Evolutionary conservation across 2,888 invertebrate species (phyloP), one percentile per base, ranked within the genome.

Genomic region (Rapana venosa): DNA sequence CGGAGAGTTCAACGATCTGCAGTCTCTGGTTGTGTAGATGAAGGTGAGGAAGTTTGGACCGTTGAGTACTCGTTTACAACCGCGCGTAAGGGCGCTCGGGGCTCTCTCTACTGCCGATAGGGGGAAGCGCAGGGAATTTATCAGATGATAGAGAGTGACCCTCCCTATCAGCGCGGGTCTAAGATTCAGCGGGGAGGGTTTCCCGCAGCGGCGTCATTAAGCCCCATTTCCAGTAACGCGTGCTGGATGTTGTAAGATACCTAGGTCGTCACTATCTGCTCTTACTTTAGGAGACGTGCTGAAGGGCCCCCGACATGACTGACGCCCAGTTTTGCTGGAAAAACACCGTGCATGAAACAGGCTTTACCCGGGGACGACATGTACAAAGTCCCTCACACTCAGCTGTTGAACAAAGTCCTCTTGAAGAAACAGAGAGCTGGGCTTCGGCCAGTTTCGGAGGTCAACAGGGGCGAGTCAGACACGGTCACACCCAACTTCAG

Each of bases 361-460:
- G 36, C 74, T 86, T n/a, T 92, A 92, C 79, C 77, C n/a, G n/a
- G 92, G 26, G 91, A 90, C 88, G 91, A 94, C 90, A 22, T 94
- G 32, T 93, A 93, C 90, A 91, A 91, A 17, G 87, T 94, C 30
- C 90, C 92, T 58, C 92, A 92, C 74, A 89, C 91, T 0, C 88
- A 90, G 15, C 85, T 94, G 17, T 90, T 92, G 89, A 90, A 91
- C 20, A 93, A 92, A 88, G 87, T 94, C 26, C 36, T 91, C 26
- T 35, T 88, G 1, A 88, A 91, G 26, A 93, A 92, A 83, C 81
- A 90, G 17, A 92, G 90, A 70, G 61, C 90, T 0, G 92, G 91
- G 79, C n/a, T 88, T 36, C 89, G 91, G n/a, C 77, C 83, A 17
- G 36, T 22, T 1, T 22, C 58, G 6, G 35, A 32, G 36, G 22